Base-by-base conservation (phyloP, 2,888 invertebrate species). In the Hedya salicella region DNA sequence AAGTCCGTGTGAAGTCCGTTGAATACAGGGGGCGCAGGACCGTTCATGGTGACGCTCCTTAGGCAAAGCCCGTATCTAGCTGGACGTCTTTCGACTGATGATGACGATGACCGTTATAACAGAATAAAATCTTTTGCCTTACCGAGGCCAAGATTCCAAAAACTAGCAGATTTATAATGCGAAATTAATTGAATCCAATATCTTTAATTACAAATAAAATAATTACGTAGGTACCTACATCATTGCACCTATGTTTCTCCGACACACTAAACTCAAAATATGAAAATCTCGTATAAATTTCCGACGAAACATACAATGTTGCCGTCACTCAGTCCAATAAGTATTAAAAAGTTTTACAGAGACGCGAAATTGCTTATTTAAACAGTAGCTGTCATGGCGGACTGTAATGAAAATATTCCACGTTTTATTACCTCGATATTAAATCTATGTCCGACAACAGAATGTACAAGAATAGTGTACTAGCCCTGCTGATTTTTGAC, bases 381-480 rank as follows among this genome's bases (percentile, higher is more conserved):
- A 77, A 75, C 74, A 74, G 73, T 74, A 76, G 75, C 75, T 79
- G 80, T 77, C 83, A 71, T 78, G 84, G 74, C 39, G 77, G 75
- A 75, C 73, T 19, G 85, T 83, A 86, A 87, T 89, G 88, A 87
- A 88, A 89, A 88, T 87, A 86, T 88, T 88, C 87, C 86, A 84
- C 84, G 85, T 85, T 88, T 88, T 88, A 88, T 86, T 85, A 84
- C 85, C 73, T 69, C 73, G 81, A 85, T 88, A 89, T 89, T 89
- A 89, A 88, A 89, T 84, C 81, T 76, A 74, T 81, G 81, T 81
- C 80, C 77, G 74, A 79, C 80, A 83, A 87, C 85, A 79, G 82
- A 73, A 70, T 46, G 25, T 77, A 81, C 72, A 72, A 8, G 9
- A 48, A 36, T 36, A 36, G 1, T 25, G 25, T 25, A 3, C 3